Conservation (phyloP, 2,797 vertebrate genomes). For the Naso thynnoides region DNA sequence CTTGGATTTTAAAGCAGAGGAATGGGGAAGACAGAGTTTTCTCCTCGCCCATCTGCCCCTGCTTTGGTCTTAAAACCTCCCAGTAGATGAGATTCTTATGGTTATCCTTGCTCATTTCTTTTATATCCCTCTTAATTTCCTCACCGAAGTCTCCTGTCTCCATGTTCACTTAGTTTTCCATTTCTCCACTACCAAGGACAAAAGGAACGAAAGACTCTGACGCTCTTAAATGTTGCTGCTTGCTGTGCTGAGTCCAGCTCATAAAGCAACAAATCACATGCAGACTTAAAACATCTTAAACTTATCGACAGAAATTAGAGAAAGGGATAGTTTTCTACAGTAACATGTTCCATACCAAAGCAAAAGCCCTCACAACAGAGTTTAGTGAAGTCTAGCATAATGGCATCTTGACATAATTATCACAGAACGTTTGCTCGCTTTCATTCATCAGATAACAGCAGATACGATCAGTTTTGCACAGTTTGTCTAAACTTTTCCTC, state of each 20-base stretch:
- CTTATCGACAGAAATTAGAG: slow-evolving; percentile 27
- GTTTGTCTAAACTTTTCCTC: slow-evolving; percentile 58
- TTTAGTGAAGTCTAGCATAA: slow-evolving; percentile 42
- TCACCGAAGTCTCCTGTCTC: slow-evolving; percentile 36
- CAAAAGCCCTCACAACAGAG: slow-evolving; percentile 32
- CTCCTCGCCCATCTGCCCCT: slow-evolving; percentile 24
- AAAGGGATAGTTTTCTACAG: slow-evolving; percentile 21
- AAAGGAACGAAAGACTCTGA: slow-evolving; percentile 16
- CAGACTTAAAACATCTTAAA: slow-evolving; percentile 39
- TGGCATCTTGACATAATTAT: slow-evolving; percentile 63
- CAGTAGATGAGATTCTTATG: slow-evolving; percentile 33
- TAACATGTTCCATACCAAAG: slow-evolving; percentile 21
- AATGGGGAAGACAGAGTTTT: not conserved
- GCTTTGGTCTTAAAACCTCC: slow-evolving; percentile 39
- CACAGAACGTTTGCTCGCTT: slow-evolving; percentile 39
- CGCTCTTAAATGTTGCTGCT: slow-evolving; percentile 16
- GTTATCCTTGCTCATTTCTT: slow-evolving; percentile 40
- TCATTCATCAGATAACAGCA: slow-evolving; percentile 66
- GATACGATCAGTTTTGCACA: slow-evolving; percentile 57
- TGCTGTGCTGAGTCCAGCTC: slow-evolving; percentile 10
- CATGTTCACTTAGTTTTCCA: slow-evolving; percentile 27
- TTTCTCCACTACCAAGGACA: slow-evolving; percentile 38
- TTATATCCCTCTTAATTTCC: slow-evolving; percentile 38
- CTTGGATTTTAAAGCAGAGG: slow-evolving; percentile 24
- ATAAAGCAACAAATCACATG: slow-evolving; percentile 41